Percentiles rank a stretch among this genome's conserved stretches.
These are phyloP conservation scores for Peromyscus californicus DNA, from an alignment of 2,113 vertebrate genomes.

Conservation along the genomic window DNA sequence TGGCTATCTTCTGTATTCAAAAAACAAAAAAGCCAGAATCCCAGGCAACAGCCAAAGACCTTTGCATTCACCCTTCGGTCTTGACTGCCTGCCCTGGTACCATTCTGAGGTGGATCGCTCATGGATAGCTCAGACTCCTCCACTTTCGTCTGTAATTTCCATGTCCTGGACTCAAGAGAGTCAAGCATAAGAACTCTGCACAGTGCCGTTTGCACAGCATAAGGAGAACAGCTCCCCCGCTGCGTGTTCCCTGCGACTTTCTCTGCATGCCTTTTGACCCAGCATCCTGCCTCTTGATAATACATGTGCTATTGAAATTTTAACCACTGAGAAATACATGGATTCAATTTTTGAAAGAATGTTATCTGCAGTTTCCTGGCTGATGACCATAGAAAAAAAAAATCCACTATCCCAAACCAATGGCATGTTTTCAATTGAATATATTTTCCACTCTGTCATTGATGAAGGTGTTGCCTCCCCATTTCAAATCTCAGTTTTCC, in stretches of 20 bases:
- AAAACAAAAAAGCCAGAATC: not conserved
- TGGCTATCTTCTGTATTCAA: accelerated
- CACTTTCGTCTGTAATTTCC: not conserved
- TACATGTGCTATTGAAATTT: not conserved
- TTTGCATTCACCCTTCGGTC: not conserved
- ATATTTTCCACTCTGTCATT: not conserved
- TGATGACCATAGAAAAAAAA: conserved; percentile 63
- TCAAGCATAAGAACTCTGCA: not conserved
- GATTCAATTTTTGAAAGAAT: conserved; percentile 71
- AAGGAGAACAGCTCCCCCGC: not conserved
- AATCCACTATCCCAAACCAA: conserved; percentile 41
- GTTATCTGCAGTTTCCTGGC: conserved; percentile 44
- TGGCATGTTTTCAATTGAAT: conserved; percentile 45
- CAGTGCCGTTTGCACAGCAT: not conserved
- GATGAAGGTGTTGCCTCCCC: conserved; percentile 21
- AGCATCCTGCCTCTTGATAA: not conserved
- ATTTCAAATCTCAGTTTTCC: not conserved
- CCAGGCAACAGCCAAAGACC: accelerated
- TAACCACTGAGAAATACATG: conserved; percentile 46
- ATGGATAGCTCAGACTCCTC: not conserved
- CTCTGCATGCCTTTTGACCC: not conserved
- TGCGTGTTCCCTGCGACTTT: not conserved
- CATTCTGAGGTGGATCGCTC: not conserved
- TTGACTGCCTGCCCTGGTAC: not conserved
- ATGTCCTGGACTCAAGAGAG: not conserved